Evolutionary conservation across 1,140 invertebrate species (phyloP), one percentile per base, ranked within the genome.

Genomic region (Callitettix versicolor): DNA sequence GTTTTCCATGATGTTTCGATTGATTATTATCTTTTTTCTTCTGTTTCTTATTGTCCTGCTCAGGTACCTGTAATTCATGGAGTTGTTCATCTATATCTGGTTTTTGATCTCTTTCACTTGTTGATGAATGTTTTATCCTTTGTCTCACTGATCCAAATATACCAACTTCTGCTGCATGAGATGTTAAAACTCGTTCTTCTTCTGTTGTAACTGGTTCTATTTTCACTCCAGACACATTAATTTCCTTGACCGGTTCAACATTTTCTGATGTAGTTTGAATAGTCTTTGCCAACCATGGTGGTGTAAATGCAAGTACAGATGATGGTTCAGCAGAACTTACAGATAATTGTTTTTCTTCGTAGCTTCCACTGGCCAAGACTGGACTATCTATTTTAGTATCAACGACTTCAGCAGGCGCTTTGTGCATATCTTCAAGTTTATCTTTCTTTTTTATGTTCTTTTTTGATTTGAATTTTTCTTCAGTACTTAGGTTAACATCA

Each of bases 111-210:
- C n/a, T n/a, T 42, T 53, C 24, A n/a, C 17, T 30, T 30, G 1
- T 58, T 47, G 30, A 33, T 56, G 33, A 14, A 26, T 17, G 42
- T 40, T 49, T 48, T 21, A 26, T n/a, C 18, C 57, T 52, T 55
- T 60, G 44, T 36, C 58, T 60, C 2, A 62, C 60, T 17, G 58
- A 62, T 15, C 55, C 60, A 53, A 61, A 62, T 53, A 60, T 62
- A 22, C 55, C 60, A 49, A 44, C 21, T 44, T 53, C 38, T 17
- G 20, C 36, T 24, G 54, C 41, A 42, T 47, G 14, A 42, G 48
- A 47, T 30, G 18, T 26, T n/a, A 49, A 49, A 26, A 33, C 22
- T 12, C 30, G 17, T 49, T 49, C 47, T n/a, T 49, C 17, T 33
- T 33, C 26, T 49, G 24, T 12, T 12, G 7, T 14, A 9, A 14